Evolutionary conservation across 2,797 vertebrate genomes (phyloP).

Genomic region (Muscicapa comitata): DNA sequence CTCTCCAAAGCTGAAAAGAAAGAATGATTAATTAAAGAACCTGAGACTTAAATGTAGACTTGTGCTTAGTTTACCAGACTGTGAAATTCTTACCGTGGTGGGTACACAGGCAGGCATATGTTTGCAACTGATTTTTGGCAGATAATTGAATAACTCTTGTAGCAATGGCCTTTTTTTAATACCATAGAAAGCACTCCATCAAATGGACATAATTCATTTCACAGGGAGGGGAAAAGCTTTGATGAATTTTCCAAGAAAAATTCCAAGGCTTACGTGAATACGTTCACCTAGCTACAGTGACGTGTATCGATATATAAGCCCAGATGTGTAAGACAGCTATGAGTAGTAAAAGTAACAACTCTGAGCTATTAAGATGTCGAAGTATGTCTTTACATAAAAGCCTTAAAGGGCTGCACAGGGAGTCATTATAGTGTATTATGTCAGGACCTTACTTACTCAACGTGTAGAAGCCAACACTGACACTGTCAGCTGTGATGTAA

Average conservation of each 20-base stretch:
- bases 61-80: constrained; percentile 7
- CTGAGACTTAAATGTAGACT: background rate
- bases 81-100: background rate
- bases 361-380: constrained; percentile 35
- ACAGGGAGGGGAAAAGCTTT: background rate
- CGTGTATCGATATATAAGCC: constrained; percentile 21
- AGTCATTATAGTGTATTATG: constrained; percentile 53
- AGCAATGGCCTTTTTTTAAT: background rate
- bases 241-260: constrained; percentile 55
- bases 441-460: constrained; percentile 55
- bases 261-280: constrained; percentile 6
- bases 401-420: constrained; percentile 50
- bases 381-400: constrained; percentile 57
- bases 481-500: constrained; percentile 43
- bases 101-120: background rate
- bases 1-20: constrained; percentile 1
- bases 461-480: constrained; percentile 29
- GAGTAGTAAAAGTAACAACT: constrained; percentile 60
- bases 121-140: constrained; percentile 29
- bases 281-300: constrained; percentile 12
- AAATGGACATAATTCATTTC: constrained; percentile 21
- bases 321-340: constrained; percentile 39
- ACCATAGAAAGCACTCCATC: constrained; percentile 26
- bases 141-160: background rate
- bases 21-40: constrained; percentile 31